Base-by-base conservation (phyloP, 2,888 invertebrate genomes). In the Disparrhopalites patrizii region DNA sequence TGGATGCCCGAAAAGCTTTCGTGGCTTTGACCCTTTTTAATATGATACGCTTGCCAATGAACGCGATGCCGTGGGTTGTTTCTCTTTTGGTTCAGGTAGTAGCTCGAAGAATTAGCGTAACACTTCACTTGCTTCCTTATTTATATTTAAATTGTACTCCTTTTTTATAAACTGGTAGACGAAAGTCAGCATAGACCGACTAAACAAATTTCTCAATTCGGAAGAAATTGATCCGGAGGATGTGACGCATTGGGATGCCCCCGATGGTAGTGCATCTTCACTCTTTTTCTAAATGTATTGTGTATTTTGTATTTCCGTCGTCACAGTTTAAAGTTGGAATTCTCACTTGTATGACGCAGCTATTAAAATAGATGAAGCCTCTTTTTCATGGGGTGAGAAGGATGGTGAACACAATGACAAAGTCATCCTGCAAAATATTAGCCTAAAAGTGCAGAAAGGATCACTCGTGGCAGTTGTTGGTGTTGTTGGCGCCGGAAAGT, bases 41-140 rank as follows among this genome's bases (percentile, higher is more conserved):
- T 85, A 93, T 97, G 77, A 86, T 95, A 79, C 85, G 91, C 78
- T 84, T 93, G 81, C 93, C 94, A 66, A 82, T 95, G 81, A 87
- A 88, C 75, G 84, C 91, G 79, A 83, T 93, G 81, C 95, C 96
- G 78, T 93, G 93, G 88, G 88, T 95, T 85, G 90, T 96, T 80
- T 88, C 90, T 78, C 91, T 89, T 82, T 84, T 91, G 80, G 90
- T 93, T 78, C 91, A 91, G 88, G 91, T 91, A 87, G n/a, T n/a
- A n/a, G n/a, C n/a, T n/a, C n/a, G n/a, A n/a, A n/a, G n/a, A n/a
- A n/a, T n/a, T n/a, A n/a, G n/a, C n/a, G n/a, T n/a, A n/a, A n/a
- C n/a, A n/a, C n/a, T n/a, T n/a, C n/a, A n/a, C n/a, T n/a, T n/a
- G n/a, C n/a, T n/a, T n/a, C n/a, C n/a, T n/a, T n/a, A n/a, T n/a